Evolutionary conservation across 2,888 invertebrate species (phyloP).

Genomic region (Meta bourneti): DNA sequence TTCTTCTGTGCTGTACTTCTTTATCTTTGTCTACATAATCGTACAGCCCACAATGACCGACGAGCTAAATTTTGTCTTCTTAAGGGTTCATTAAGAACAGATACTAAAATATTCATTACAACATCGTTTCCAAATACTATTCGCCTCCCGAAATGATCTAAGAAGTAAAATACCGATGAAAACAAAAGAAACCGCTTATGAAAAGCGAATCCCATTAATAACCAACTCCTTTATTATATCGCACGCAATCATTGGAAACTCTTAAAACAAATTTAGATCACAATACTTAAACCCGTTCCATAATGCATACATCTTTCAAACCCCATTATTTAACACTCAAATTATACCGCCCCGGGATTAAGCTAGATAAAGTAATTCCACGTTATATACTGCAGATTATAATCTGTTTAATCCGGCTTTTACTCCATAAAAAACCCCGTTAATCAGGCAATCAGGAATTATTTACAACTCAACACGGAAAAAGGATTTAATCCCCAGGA

Average conservation of each 20-base stretch:
- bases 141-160: not conserved
- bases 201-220: conserved; percentile 8
- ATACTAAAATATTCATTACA: not conserved
- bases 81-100: not conserved
- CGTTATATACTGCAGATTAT: conserved; percentile 31
- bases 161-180: not conserved
- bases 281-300: not conserved
- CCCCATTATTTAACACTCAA: conserved; percentile 22
- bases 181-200: not conserved
- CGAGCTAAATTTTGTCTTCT: no score
- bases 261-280: not conserved
- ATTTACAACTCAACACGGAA: conserved; percentile 36
- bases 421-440: conserved; percentile 12
- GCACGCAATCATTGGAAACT: not conserved
- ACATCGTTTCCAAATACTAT: not conserved
- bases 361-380: not conserved
- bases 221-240: not conserved
- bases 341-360: conserved; percentile 27
- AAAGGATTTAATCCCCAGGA: conserved; percentile 39
- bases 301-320: conserved; percentile 16
- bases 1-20: no score
- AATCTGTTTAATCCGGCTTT: conserved; percentile 38
- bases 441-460: conserved; percentile 54
- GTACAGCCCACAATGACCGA: no score
- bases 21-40: no score